phyloP scores from a whole-genome alignment of 2,888 invertebrate genomes.

The Drosophila ustulata region DNA sequence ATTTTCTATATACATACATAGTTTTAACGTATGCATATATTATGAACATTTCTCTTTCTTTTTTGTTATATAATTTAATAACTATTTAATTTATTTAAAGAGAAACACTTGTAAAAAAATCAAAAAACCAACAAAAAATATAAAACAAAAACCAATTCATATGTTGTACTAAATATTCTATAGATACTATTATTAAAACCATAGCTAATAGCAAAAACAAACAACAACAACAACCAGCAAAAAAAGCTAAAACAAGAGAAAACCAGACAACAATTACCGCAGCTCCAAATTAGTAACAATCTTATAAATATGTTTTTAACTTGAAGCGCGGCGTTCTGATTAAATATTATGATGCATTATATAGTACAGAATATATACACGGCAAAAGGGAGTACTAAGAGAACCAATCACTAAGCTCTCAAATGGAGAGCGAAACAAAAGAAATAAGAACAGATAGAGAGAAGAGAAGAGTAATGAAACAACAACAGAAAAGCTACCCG shows the following conservation, averaged over 20 bases:
- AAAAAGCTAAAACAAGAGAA: conserved; percentile 25
- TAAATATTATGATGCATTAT: conserved; percentile 75
- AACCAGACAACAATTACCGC: conserved; percentile 26
- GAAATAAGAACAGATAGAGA: conserved; percentile 7
- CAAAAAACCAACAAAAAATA: conserved; percentile 30
- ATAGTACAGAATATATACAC: conserved; percentile 65
- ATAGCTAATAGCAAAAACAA: conserved; percentile 34
- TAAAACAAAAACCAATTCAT: conserved; percentile 44
- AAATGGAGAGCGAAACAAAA: conserved; percentile 20
- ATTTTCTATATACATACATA: conserved; percentile 43
- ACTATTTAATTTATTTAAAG: conserved; percentile 72
- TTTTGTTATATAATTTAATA: conserved; percentile 71
- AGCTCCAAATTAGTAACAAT: conserved; percentile 38
- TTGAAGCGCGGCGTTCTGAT: conserved; percentile 62
- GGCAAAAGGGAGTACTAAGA: conserved; percentile 33
- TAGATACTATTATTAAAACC: conserved; percentile 45
- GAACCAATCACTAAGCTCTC: conserved; percentile 16
- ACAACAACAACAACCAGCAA: conserved; percentile 36
- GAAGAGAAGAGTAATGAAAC: conserved; percentile 10
- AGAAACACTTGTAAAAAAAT: conserved; percentile 56
- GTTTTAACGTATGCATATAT: conserved; percentile 39
- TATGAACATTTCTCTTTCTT: conserved; percentile 50
- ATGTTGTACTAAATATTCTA: conserved; percentile 60
- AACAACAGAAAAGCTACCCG: conserved; percentile 54
- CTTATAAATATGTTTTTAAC: conserved; percentile 34